Base-by-base conservation (phyloP, 2,888 invertebrate species). In the Ophion ventricosus region DNA sequence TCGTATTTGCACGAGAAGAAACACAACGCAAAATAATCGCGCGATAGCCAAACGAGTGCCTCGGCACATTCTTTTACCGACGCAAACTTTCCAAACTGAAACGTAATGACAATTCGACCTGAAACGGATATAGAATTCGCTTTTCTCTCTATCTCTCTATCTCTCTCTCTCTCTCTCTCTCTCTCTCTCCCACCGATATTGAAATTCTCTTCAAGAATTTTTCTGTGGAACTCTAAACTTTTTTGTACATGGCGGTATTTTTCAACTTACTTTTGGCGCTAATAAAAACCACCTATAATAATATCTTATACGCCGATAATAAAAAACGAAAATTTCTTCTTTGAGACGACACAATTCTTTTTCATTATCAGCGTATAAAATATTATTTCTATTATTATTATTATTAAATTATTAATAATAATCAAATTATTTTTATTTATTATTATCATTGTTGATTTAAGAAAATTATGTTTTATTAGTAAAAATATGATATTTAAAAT, bases 1-100 rank as follows among this genome's bases (percentile, higher is more conserved):
- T n/a, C 25, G 49, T 40, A 11, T 23, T 14, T 4, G 49, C 40
- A 43, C 11, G n/a, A 26, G 40, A n/a, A 75, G 5, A n/a, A 8
- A 75, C 23, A 14, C 56, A 35, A 29, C 2, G 23, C 8, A 63
- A 23, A 43, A 26, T 56, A 54, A 72, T 72, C 59, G 57, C 14
- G 49, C 14, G 14, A 49, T 49, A 49, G 49, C 17, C 17, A 49
- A 49, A 17, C 49, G 49, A 49, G 49, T 17, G 49, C 4, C 49
- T 49, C 49, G 49, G 49, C 20, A 23, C 23, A 14, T 66, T 66
- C 23, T 63, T 26, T 63, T 2, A 40, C 14, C 29, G 8, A 26
- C 17, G 35, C 23, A 1, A 7, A 14, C 43, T 66, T 43, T n/a
- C 25, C 14, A 43, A 66, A 66, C 23, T 66, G 2, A 23, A 66